phyloP scores from a whole-genome alignment of 1,140 invertebrate genomes.

The Ptiloglossa arizonensis region DNA sequence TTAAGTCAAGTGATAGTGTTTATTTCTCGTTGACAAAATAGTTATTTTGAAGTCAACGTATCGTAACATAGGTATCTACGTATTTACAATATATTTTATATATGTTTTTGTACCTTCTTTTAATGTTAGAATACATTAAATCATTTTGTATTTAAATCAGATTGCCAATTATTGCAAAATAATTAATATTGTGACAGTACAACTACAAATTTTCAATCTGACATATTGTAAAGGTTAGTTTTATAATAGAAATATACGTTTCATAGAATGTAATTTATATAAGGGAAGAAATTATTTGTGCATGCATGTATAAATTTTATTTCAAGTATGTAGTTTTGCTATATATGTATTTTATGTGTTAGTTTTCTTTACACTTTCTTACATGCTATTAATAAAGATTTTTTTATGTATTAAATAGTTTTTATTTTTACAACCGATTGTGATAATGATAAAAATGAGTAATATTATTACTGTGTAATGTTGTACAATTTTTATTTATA shows the following conservation, averaged over 20 bases:
- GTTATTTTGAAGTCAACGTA: neutral
- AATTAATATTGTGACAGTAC: neutral
- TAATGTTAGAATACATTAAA: neutral
- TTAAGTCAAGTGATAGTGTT: neutral
- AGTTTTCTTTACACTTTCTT: too few species aligned
- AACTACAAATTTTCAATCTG: neutral
- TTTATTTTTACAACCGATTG: neutral
- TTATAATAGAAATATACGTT: neutral
- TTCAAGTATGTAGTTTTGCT: neutral
- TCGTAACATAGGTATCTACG: neutral
- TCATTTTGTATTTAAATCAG: neutral
- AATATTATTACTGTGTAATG: neutral
- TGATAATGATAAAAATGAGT: neutral
- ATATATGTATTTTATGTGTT: neutral
- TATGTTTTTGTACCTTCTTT: neutral
- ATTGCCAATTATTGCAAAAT: neutral
- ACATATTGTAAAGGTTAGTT: conserved; percentile 26
- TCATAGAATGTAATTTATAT: neutral
- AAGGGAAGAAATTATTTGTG: neutral
- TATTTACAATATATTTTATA: neutral
- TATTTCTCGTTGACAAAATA: neutral
- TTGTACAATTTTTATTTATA: neutral
- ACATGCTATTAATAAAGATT: too few species aligned
- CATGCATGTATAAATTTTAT: neutral
- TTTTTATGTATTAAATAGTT: too few species aligned